phyloP scores from a whole-genome alignment of 2,797 vertebrate species.

The Mareca strepera region DNA sequence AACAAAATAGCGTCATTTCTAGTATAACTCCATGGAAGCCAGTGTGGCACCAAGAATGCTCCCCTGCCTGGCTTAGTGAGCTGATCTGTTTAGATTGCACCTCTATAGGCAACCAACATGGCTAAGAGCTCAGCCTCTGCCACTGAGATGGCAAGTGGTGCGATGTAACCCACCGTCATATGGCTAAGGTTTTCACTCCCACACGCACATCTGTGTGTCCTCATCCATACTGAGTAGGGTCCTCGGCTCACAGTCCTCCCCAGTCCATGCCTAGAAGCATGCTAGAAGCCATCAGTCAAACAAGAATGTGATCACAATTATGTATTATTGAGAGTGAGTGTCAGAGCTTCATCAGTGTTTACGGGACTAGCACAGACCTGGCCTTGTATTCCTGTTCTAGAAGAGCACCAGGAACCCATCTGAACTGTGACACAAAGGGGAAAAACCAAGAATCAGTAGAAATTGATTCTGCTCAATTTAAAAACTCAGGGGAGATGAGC shows the following conservation, averaged over 20 bases:
- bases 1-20: background rate
- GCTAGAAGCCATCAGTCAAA: background rate
- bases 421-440: background rate
- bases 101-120: background rate
- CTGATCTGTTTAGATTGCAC: background rate
- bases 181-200: background rate
- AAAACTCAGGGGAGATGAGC: background rate
- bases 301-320: background rate
- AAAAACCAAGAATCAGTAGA: background rate
- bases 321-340: background rate
- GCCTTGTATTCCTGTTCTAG: background rate
- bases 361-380: rapidly evolving
- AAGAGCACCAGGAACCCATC: background rate
- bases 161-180: background rate
- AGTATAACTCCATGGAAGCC: background rate
- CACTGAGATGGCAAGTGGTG: background rate
- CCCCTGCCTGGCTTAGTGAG: background rate
- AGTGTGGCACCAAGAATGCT: background rate
- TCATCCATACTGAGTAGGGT: background rate
- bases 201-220: background rate
- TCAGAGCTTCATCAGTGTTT: background rate
- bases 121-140: background rate
- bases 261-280: background rate
- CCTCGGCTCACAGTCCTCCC: rapidly evolving
- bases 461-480: background rate